These are phyloP conservation scores for Eospalax fontanierii DNA, from an alignment of 2,797 vertebrate genomes.

Conservation along the genomic window DNA sequence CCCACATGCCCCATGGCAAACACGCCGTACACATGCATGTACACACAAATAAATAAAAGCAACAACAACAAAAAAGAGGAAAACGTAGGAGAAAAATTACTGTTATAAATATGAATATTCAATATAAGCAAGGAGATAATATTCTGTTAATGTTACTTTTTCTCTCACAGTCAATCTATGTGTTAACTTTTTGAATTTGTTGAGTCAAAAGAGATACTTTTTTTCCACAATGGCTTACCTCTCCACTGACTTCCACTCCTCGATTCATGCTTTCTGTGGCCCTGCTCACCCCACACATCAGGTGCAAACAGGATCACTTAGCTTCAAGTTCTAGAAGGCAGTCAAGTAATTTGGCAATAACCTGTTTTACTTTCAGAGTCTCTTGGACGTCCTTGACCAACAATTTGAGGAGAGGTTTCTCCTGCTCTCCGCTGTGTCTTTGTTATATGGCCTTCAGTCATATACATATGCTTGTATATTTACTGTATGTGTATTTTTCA, in stretches of 20 bases:
- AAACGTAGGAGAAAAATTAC: neutral
- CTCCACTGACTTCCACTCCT: fast-evolving
- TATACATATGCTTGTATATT: no score
- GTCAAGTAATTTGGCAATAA: no score
- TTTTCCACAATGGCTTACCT: neutral
- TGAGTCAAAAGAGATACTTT: neutral
- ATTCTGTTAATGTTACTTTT: no score
- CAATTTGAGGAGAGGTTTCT: no score
- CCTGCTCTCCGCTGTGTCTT: no score
- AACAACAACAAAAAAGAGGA: no score
- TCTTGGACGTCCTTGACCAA: no score
- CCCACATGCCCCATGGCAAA: neutral
- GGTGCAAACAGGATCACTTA: neutral
- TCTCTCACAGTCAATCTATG: neutral
- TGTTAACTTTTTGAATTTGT: neutral
- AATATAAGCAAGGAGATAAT: neutral
- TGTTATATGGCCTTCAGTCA: no score
- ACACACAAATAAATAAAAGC: neutral
- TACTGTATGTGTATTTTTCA: no score
- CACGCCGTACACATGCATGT: neutral
- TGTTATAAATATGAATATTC: neutral
- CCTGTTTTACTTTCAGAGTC: no score
- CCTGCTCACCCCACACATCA: neutral
- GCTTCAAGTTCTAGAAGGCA: no score
- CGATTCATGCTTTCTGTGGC: neutral